Conservation (phyloP, 1,140 invertebrate species). For the Cotesia chilonis region DNA sequence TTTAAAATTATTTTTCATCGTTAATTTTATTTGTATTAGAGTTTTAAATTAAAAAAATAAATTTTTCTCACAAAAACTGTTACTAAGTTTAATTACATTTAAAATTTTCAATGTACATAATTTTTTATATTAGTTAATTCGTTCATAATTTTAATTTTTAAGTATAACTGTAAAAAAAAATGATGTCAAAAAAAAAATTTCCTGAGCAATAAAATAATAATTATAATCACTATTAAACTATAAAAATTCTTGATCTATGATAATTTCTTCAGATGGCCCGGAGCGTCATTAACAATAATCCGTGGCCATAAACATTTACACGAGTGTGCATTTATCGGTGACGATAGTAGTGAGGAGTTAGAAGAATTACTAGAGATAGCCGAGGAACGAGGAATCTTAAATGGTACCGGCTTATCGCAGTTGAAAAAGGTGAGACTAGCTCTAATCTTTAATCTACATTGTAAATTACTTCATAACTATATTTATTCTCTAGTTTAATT, state of each 20-base stretch:
- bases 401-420: slow-evolving; percentile 25
- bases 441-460: not conserved
- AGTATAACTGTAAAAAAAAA: no score
- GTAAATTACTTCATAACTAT: not conserved
- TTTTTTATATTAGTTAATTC: no score
- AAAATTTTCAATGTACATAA: no score
- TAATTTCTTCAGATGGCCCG: slow-evolving; percentile 71
- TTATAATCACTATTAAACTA: slow-evolving; percentile 8
- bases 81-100: no score
- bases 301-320: slow-evolving; percentile 79
- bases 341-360: slow-evolving; percentile 77
- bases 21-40: no score
- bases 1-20: no score
- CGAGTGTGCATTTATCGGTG: slow-evolving; percentile 82
- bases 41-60: no score
- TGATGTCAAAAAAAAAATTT: no score
- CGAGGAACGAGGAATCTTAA: slow-evolving; percentile 47
- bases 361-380: slow-evolving; percentile 70
- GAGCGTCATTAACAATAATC: slow-evolving; percentile 78
- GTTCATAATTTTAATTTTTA: no score
- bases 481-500: not conserved
- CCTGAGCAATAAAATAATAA: not conserved
- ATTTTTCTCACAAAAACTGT: no score
- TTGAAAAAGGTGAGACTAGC: slow-evolving; percentile 1
- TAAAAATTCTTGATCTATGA: slow-evolving; percentile 2